phyloP scores from a whole-genome alignment of 1,140 invertebrate species.

The Pogonomyrmex californicus region DNA sequence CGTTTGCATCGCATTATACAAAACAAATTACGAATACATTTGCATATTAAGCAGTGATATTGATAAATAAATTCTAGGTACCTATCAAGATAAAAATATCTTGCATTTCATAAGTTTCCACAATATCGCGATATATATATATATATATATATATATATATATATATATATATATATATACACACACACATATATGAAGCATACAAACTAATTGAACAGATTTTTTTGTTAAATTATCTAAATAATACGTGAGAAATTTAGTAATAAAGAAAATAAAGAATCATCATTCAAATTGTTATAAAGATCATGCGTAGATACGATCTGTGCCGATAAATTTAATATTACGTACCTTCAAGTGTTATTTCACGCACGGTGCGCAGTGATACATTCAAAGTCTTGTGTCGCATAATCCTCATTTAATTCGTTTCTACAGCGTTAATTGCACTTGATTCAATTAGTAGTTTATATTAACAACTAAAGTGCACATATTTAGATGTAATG shows the following conservation, averaged over 20 bases:
- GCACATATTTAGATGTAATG: background rate
- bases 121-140: background rate
- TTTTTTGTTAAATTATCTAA: background rate
- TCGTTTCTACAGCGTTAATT: conserved; percentile 30
- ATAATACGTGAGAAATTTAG: background rate
- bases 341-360: conserved; percentile 24
- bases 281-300: background rate
- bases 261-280: background rate
- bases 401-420: conserved; percentile 2
- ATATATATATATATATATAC: too few species aligned
- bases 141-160: too few species aligned
- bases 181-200: background rate
- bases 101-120: background rate
- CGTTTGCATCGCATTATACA: conserved; percentile 7
- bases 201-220: background rate
- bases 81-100: background rate
- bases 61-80: conserved; percentile 19
- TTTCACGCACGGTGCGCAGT: background rate
- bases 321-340: conserved; percentile 32
- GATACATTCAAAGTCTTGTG: conserved; percentile 35
- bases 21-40: conserved; percentile 40
- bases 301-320: conserved; percentile 21
- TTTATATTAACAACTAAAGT: background rate
- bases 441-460: conserved; percentile 10
- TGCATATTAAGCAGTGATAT: conserved; percentile 34